These are phyloP conservation scores for Deilephila porcellus DNA, from an alignment of 2,888 invertebrate genomes.

Conservation along the genomic window DNA sequence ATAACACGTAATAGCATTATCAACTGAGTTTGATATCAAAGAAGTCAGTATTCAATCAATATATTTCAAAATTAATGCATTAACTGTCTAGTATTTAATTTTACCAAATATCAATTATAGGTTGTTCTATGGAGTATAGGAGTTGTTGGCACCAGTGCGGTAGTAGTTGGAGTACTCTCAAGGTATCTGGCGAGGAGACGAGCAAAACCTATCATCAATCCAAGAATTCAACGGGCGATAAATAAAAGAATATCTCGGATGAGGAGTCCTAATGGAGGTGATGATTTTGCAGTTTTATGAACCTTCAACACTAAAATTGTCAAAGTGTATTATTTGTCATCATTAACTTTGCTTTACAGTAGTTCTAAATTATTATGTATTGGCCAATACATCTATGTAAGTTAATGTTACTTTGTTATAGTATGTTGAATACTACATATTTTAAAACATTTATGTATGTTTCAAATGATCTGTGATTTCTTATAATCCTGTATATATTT, in stretches of 20 bases:
- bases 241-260: conserved; percentile 87
- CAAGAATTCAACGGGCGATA: conserved; percentile 82
- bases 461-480: no score
- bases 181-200: conserved; percentile 90
- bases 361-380: background rate
- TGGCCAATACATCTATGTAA: background rate
- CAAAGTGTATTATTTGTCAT: no score
- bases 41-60: background rate
- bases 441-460: background rate
- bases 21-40: background rate
- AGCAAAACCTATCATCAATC: conserved; percentile 86
- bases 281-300: background rate
- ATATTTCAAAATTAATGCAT: background rate
- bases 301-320: no score
- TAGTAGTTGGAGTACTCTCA: conserved; percentile 92
- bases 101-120: conserved; percentile 64
- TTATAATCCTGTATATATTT: conserved; percentile 7
- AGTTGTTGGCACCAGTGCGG: conserved; percentile 88
- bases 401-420: conserved; percentile 22
- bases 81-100: background rate
- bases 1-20: background rate
- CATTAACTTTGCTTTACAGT: no score
- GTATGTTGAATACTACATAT: background rate
- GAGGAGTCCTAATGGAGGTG: conserved; percentile 88
- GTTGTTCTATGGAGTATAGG: conserved; percentile 89